Conservation (phyloP, 37 sponge, comb jelly and placozoan genomes). For the Eunapius fragilis region DNA sequence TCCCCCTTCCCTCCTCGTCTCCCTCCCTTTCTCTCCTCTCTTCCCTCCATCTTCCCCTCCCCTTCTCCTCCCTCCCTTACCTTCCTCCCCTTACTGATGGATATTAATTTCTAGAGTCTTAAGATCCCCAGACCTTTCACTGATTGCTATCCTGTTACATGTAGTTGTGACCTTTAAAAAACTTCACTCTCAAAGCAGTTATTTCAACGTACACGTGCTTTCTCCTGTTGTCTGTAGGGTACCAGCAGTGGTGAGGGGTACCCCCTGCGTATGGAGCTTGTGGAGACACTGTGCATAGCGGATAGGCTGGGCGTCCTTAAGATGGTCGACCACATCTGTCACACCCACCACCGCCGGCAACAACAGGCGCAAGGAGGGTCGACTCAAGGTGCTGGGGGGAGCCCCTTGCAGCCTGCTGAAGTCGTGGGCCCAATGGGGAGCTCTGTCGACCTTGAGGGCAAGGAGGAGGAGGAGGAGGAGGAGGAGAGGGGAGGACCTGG, state of each 20-base stretch:
- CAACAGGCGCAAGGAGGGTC: background rate
- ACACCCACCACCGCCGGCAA: background rate
- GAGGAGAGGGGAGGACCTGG: background rate
- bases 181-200: too few species aligned
- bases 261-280: conserved; percentile 41
- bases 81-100: too few species aligned
- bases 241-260: background rate
- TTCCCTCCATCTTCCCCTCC: too few species aligned
- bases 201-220: too few species aligned
- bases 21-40: background rate
- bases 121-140: too few species aligned
- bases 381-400: background rate
- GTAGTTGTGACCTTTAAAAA: too few species aligned
- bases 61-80: too few species aligned
- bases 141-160: too few species aligned
- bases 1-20: background rate
- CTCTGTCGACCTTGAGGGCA: background rate
- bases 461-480: background rate
- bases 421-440: background rate
- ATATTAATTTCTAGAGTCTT: too few species aligned
- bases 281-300: conserved; percentile 62
- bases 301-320: conserved; percentile 43
- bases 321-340: conserved; percentile 31
- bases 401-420: background rate
- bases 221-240: background rate